A percentile compares a stretch with the other conserved stretches of the same genome.
Evolutionary conservation across 2,113 vertebrate species (phyloP).

Genomic region (Dicentrarchus labrax): DNA sequence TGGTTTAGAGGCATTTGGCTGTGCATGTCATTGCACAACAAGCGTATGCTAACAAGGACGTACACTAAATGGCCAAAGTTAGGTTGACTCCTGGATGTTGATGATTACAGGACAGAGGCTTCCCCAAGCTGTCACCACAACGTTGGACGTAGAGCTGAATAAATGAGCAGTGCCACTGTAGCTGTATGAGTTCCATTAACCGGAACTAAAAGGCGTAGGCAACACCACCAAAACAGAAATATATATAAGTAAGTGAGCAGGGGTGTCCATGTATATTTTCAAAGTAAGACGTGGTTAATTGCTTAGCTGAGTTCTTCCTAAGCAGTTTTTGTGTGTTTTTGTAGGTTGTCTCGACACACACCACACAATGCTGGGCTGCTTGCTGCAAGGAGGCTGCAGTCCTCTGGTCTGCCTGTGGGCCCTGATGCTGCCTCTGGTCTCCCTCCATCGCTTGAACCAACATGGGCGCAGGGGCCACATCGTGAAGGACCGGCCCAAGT

Average conservation of each 20-base stretch:
- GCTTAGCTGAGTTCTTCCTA: neutral
- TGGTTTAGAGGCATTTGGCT: neutral
- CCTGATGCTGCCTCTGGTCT: slow-evolving; percentile 60
- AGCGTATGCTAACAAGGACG: neutral
- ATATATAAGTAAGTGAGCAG: neutral
- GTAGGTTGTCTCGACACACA: slow-evolving; percentile 32
- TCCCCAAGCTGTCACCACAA: neutral
- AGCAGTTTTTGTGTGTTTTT: slow-evolving; percentile 1
- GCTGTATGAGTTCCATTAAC: too few relatives aligned
- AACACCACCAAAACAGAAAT: too few relatives aligned
- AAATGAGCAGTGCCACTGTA: neutral
- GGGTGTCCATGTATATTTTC: neutral
- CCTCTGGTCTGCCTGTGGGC: slow-evolving; percentile 58
- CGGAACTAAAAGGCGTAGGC: too few relatives aligned
- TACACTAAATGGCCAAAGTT: neutral
- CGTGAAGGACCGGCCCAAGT: slow-evolving; percentile 70
- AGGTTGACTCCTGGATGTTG: too few relatives aligned
- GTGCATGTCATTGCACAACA: neutral
- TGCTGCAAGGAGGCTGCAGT: slow-evolving; percentile 52
- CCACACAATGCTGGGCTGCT: slow-evolving; percentile 49
- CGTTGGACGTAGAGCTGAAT: neutral
- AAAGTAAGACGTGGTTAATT: neutral
- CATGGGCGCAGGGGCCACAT: neutral
- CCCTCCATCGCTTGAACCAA: slow-evolving; percentile 24
- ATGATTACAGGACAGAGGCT: neutral